phyloP scores from a whole-genome alignment of 2,888 invertebrate species.

The Celastrina argiolus region DNA sequence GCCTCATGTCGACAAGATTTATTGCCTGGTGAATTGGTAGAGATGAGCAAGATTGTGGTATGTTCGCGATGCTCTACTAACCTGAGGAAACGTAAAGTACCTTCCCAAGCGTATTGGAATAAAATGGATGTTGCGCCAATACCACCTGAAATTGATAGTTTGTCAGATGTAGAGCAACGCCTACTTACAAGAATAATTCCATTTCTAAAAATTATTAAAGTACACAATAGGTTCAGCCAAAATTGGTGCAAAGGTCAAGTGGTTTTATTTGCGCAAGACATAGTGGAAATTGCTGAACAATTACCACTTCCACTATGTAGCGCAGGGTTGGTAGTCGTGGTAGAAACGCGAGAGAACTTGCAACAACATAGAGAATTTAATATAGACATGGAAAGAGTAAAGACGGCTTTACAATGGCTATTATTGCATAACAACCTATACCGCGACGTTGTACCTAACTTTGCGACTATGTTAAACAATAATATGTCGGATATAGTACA shows the following conservation, averaged over 20 bases:
- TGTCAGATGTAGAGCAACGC: slow-evolving; percentile 22
- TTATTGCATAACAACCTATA: not conserved
- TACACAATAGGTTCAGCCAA: slow-evolving; percentile 37
- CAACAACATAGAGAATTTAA: slow-evolving; percentile 2
- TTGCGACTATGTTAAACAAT: too few relatives aligned
- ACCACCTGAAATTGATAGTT: slow-evolving; percentile 18
- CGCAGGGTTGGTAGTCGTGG: slow-evolving; percentile 25
- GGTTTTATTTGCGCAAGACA: slow-evolving; percentile 36
- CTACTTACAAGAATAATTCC: slow-evolving; percentile 30
- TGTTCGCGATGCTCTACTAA: slow-evolving; percentile 19
- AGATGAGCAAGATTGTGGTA: slow-evolving; percentile 2
- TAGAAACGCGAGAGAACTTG: slow-evolving; percentile 26
- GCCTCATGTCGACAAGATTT: not conserved
- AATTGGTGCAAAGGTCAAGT: slow-evolving; percentile 37
- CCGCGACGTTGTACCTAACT: not conserved
- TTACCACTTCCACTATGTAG: slow-evolving; percentile 28
- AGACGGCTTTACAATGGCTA: not conserved
- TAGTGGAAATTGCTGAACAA: slow-evolving; percentile 33
- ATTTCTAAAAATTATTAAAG: slow-evolving; percentile 37
- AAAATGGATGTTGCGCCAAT: slow-evolving; percentile 19
- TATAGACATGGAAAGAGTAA: slow-evolving; percentile 2
- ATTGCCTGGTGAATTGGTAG: not conserved
- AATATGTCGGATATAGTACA: not conserved
- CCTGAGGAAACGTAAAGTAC: slow-evolving; percentile 21
- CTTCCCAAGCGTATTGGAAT: slow-evolving; percentile 24